Evolutionary conservation across 2,888 invertebrate genomes (phyloP).

Genomic region (Rhopalosiphum nymphaeae): DNA sequence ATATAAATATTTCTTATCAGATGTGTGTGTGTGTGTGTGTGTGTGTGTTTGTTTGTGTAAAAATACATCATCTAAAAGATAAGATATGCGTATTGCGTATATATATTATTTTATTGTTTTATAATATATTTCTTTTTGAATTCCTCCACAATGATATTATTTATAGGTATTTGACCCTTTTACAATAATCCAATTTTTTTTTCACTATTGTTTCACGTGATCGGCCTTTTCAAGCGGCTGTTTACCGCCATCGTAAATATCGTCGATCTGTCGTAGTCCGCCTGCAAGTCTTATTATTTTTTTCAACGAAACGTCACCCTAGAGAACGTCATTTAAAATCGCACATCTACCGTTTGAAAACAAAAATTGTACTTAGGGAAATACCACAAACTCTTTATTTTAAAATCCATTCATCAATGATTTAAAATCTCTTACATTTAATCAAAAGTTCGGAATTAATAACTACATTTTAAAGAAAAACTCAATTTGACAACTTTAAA

Average conservation of each 20-base stretch:
- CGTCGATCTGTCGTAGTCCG: background rate
- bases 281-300: background rate
- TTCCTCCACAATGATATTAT: background rate
- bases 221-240: background rate
- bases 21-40: no score
- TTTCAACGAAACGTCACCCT: background rate
- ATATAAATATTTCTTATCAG: background rate
- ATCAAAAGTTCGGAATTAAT: background rate
- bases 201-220: background rate
- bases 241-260: background rate
- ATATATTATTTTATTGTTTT: background rate
- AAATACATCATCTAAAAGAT: background rate
- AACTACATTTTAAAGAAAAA: background rate
- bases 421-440: background rate
- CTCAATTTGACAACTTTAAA: background rate
- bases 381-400: background rate
- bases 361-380: background rate
- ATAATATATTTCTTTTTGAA: background rate
- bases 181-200: constrained; percentile 18
- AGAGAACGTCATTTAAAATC: background rate
- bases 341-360: background rate
- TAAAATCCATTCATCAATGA: background rate
- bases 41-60: no score
- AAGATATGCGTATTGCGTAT: background rate
- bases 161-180: constrained; percentile 3